phyloP scores from a whole-genome alignment of 2,888 invertebrate species.

The Ganaspis brasiliensis region DNA sequence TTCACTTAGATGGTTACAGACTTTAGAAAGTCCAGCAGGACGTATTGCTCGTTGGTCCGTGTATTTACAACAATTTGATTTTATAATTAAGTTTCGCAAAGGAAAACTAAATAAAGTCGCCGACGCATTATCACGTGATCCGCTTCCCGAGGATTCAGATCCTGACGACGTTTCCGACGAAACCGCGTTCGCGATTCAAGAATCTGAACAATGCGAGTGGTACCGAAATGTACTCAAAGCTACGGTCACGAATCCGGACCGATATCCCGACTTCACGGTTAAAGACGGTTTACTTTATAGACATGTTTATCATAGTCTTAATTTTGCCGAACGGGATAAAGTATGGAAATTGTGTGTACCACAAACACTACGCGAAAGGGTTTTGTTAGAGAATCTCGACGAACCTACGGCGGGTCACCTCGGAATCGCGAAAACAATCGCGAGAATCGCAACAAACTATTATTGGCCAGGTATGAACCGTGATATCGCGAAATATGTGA shows the following conservation, averaged over 20 bases:
- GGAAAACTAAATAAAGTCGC: slow-evolving; percentile 52
- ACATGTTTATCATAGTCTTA: background rate
- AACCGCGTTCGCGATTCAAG: background rate
- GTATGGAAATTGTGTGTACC: background rate
- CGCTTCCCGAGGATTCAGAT: background rate
- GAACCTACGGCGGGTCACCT: no score
- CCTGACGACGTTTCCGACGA: background rate
- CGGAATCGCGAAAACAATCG: no score
- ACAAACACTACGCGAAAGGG: background rate
- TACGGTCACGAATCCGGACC: no score
- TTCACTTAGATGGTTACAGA: slow-evolving; percentile 43
- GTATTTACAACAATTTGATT: slow-evolving; percentile 53
- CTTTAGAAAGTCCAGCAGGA: background rate
- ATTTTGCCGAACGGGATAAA: background rate
- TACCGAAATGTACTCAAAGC: background rate
- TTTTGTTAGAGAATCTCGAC: background rate
- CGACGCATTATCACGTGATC: slow-evolving; percentile 53
- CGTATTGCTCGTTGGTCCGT: slow-evolving; percentile 63
- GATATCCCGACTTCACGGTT: no score
- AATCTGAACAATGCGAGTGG: no score
- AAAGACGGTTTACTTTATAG: background rate
- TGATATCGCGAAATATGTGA: slow-evolving; percentile 6
- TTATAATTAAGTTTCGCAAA: slow-evolving; percentile 47
- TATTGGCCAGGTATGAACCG: background rate
- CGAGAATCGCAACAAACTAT: no score